These are phyloP conservation scores for Oreocharis arfaki DNA, from an alignment of 2,113 vertebrate species.

Conservation along the genomic window DNA sequence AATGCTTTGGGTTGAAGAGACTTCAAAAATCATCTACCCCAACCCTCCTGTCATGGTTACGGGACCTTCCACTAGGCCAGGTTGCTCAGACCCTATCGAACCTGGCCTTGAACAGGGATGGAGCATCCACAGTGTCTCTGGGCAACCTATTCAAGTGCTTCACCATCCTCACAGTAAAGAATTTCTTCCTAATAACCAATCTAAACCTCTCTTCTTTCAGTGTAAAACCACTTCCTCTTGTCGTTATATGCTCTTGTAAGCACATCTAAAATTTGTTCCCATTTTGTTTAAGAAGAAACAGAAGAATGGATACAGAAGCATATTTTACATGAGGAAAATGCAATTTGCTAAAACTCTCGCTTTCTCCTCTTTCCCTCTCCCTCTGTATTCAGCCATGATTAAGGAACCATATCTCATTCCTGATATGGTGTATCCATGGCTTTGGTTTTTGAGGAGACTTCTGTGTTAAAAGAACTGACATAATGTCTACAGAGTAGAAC, in stretches of 20 bases:
- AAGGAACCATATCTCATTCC: neutral
- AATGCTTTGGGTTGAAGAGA: neutral
- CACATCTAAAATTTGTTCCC: neutral
- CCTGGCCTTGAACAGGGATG: neutral
- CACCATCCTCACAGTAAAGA: neutral
- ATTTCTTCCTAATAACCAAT: neutral
- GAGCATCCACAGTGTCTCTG: accelerated
- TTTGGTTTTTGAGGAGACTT: neutral
- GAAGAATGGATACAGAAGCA: neutral
- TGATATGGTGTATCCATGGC: neutral
- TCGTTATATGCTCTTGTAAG: neutral
- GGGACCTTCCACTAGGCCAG: neutral
- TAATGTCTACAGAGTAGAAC: neutral
- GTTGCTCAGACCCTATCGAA: neutral
- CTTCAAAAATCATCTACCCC: neutral
- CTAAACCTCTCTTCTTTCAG: neutral
- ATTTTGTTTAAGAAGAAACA: neutral
- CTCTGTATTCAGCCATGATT: neutral
- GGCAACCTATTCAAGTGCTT: neutral
- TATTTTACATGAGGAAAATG: neutral
- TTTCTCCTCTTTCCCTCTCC: neutral
- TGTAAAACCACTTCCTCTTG: neutral
- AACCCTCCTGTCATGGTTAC: accelerated
- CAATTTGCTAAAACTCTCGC: neutral
- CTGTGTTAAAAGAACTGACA: neutral